Conservation (phyloP, 2,888 invertebrate genomes). For the Drosophila pegasa region DNA sequence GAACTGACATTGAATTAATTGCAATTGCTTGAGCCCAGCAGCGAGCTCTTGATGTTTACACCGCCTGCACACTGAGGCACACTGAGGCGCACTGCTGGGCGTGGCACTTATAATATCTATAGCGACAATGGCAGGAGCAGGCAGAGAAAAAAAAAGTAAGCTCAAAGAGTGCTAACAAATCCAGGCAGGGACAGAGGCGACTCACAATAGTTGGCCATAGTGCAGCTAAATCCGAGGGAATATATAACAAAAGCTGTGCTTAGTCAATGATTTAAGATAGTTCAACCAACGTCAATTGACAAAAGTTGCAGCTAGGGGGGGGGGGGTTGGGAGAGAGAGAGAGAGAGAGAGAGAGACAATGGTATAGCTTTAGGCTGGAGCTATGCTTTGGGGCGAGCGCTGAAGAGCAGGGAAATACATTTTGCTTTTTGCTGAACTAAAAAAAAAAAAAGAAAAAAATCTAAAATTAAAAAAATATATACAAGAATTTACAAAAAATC, state of each 20-base stretch:
- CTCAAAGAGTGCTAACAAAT: neutral
- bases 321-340: no score
- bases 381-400: neutral
- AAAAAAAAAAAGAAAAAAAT: no score
- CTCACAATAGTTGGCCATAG: neutral
- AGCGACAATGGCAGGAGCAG: neutral
- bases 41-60: conserved; percentile 36
- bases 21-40: conserved; percentile 47
- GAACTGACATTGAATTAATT: conserved; percentile 68
- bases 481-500: no score
- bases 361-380: neutral
- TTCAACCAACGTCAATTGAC: neutral
- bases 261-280: neutral
- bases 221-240: no score
- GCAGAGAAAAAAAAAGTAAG: neutral
- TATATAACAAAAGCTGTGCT: no score
- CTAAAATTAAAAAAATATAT: no score
- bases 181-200: neutral
- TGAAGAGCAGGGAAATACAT: no score
- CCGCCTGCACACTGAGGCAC: conserved; percentile 7
- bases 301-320: neutral
- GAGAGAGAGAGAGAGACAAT: no score
- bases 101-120: conserved; percentile 6
- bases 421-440: no score
- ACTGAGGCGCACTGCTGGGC: conserved; percentile 10